Percentiles rank a stretch among this genome's conserved stretches.
These are phyloP conservation scores for Chrysolina americana DNA, from an alignment of 2,888 invertebrate species.

Conservation along the genomic window DNA sequence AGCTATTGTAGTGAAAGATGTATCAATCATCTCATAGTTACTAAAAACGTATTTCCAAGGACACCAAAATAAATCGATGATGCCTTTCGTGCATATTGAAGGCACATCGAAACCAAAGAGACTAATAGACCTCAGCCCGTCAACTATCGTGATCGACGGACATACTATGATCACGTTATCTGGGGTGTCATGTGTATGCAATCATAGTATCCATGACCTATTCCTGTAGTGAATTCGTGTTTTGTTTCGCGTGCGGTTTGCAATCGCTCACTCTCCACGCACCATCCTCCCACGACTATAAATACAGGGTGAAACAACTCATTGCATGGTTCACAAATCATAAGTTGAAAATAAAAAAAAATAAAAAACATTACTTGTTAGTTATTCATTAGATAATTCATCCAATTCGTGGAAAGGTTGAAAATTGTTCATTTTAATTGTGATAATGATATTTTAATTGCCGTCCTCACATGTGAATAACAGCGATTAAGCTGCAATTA, in stretches of 20 bases:
- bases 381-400: no score
- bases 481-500: no score
- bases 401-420: no score
- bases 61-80: no score
- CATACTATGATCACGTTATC: conserved; percentile 25
- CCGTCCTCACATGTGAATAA: neutral
- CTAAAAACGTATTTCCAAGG: no score
- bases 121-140: neutral
- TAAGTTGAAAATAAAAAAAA: no score
- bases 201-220: conserved; percentile 38
- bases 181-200: conserved; percentile 28
- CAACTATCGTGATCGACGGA: conserved; percentile 26
- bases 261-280: conserved; percentile 49
- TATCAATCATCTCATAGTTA: no score
- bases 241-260: conserved; percentile 54
- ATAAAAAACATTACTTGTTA: no score
- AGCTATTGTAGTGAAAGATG: no score
- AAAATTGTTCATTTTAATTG: conserved; percentile 23
- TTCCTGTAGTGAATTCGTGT: conserved; percentile 45
- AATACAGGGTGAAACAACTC: conserved; percentile 45
- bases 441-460: neutral
- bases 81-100: neutral
- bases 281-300: conserved; percentile 37
- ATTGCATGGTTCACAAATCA: neutral
- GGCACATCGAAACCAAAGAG: neutral